Evolutionary conservation across 2,888 invertebrate species (phyloP).

Genomic region (Copidosoma aretas): DNA sequence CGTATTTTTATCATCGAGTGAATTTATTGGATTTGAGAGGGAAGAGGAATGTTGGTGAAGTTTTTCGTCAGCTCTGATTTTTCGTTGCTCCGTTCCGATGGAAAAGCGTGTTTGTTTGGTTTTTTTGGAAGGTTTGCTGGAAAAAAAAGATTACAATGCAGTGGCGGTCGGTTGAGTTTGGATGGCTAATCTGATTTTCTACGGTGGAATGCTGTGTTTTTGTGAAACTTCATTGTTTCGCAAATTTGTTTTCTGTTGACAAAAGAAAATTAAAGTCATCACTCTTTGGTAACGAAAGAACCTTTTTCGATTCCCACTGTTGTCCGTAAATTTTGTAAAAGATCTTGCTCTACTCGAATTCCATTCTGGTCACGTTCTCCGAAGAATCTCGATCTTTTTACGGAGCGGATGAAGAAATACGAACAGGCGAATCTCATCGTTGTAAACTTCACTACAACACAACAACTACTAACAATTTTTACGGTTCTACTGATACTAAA

Average conservation of each 20-base stretch:
- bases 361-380: not conserved
- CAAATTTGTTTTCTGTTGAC: no score
- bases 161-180: no score
- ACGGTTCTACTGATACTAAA: no score
- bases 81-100: not conserved
- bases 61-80: conserved; percentile 15
- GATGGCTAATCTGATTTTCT: no score
- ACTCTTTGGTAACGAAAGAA: no score
- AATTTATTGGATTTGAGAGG: conserved; percentile 29
- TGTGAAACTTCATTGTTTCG: not conserved
- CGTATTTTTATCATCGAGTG: conserved; percentile 9
- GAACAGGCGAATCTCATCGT: not conserved
- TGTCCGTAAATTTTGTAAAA: no score
- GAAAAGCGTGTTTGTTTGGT: not conserved
- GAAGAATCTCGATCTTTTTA: not conserved
- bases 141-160: not conserved
- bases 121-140: not conserved
- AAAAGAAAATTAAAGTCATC: no score
- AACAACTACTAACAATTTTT: not conserved
- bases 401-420: no score
- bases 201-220: no score
- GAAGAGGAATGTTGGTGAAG: conserved; percentile 10
- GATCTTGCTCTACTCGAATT: no score
- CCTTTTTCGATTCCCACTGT: no score
- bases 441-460: not conserved